phyloP scores from a whole-genome alignment of 2,888 invertebrate species.

The Fissipunctia ypsillon region DNA sequence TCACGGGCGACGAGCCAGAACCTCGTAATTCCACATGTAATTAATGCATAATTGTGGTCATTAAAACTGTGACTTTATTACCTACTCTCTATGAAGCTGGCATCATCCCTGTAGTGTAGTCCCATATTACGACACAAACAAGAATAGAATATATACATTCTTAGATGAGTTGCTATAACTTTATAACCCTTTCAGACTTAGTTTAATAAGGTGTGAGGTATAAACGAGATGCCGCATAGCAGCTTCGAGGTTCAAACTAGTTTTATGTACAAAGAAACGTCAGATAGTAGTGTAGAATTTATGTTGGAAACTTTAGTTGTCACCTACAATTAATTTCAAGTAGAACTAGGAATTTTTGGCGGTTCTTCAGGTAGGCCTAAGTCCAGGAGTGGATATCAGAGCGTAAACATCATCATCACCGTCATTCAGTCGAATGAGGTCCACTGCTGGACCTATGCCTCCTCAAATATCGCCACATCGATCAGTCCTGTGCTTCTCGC shows the following conservation, averaged over 20 bases:
- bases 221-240: conserved; percentile 10
- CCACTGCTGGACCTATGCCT: too few species aligned
- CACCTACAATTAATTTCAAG: conserved; percentile 1
- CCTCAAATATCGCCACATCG: too few species aligned
- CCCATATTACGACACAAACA: neutral
- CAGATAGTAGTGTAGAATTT: neutral
- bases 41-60: conserved; percentile 4
- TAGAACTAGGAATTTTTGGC: neutral
- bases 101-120: neutral
- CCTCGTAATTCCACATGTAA: conserved; percentile 23
- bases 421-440: too few species aligned
- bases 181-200: conserved; percentile 12
- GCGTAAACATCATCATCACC: too few species aligned
- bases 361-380: too few species aligned
- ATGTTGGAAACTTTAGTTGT: neutral
- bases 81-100: neutral
- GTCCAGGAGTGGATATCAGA: too few species aligned
- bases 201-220: conserved; percentile 21
- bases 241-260: neutral
- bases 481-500: too few species aligned
- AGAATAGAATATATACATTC: conserved; percentile 27
- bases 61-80: conserved; percentile 31
- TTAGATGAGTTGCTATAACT: conserved; percentile 19
- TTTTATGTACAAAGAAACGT: neutral
- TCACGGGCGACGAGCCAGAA: conserved; percentile 32